A percentile compares a stretch with the other conserved stretches of the same genome.
These are phyloP conservation scores for Cataglyphis livida DNA, from an alignment of 2,888 invertebrate genomes.

Conservation along the genomic window DNA sequence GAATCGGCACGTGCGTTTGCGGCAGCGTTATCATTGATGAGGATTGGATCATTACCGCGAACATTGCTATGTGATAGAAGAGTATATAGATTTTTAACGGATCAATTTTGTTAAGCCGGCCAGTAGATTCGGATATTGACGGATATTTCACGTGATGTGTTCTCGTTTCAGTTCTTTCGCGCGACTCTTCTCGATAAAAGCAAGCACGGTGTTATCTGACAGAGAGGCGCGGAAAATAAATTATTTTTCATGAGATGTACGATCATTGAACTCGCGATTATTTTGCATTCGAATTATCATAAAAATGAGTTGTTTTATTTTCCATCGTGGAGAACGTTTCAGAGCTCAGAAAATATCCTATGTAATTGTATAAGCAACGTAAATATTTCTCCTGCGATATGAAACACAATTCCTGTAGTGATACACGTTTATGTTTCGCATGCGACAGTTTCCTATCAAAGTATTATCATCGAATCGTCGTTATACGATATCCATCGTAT, in stretches of 20 bases:
- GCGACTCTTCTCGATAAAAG: background rate
- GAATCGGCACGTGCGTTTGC: conserved; percentile 75
- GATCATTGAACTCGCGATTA: background rate
- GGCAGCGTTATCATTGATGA: conserved; percentile 76
- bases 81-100: conserved; percentile 57
- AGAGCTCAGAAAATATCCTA: background rate
- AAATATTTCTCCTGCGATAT: conserved; percentile 20
- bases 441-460: conserved; percentile 26
- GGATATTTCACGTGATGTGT: background rate
- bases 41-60: conserved; percentile 55
- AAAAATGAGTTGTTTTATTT: conserved; percentile 35
- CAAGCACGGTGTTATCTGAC: background rate
- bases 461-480: conserved; percentile 42
- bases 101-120: background rate
- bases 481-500: conserved; percentile 26
- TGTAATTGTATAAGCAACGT: conserved; percentile 40
- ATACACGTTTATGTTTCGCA: conserved; percentile 30
- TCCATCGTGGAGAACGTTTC: background rate
- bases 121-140: background rate
- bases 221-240: background rate
- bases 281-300: conserved; percentile 34
- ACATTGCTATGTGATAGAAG: background rate
- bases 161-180: conserved; percentile 52
- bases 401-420: conserved; percentile 26
- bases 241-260: background rate